Base-by-base conservation (phyloP, 2,113 vertebrate species). In the Sebastes schlegelii region DNA sequence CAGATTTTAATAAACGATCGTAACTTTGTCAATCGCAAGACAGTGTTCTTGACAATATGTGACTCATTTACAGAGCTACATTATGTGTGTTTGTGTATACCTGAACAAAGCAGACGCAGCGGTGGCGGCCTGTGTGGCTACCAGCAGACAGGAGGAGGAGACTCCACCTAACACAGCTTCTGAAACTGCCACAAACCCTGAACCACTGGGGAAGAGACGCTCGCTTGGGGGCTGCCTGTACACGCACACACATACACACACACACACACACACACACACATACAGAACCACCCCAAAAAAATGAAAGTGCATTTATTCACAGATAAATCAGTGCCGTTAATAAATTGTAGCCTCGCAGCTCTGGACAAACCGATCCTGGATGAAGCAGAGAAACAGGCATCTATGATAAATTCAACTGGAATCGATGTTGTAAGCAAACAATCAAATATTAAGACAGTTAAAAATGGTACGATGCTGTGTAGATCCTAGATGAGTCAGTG, bases 141-240 rank as follows among this genome's bases (percentile, higher is more conserved):
- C 97, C 74, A 96, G 95, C 87, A 97, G 85, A 83, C 96, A 96
- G 2, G 97, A 92, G 34, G 93, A 96, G 73, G 94, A 94, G 70
- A 98, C 87, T 43, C 96, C 97, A 79, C 94, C 92, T 55, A 88
- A 80, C 63, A 98, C 90, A 65, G 95, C 95, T 85, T 91, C 90
- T 52, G 95, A 90, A 12, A 96, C 96, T 8, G 95, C 94, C 72
- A 89, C 85, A 85, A 97, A 98, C 6, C 94, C 93, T 45, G 94
- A 80, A 49, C 88, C 86, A 69, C 93, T 97, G 66, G 96, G 94
- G 86, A 99, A 99, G 72, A 99, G 92, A 60, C 93, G 95, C 61
- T 99, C 95, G 79, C 95, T 95, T 48, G 89, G 85, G 0, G 98
- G 97, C 82, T 99, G 98, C 86, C 98, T 99, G 87, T 8, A 65